Percentiles rank a stretch among this genome's conserved stretches.
Conservation (phyloP, 2,113 vertebrate genomes). For the Gallinago paraguaiae region DNA sequence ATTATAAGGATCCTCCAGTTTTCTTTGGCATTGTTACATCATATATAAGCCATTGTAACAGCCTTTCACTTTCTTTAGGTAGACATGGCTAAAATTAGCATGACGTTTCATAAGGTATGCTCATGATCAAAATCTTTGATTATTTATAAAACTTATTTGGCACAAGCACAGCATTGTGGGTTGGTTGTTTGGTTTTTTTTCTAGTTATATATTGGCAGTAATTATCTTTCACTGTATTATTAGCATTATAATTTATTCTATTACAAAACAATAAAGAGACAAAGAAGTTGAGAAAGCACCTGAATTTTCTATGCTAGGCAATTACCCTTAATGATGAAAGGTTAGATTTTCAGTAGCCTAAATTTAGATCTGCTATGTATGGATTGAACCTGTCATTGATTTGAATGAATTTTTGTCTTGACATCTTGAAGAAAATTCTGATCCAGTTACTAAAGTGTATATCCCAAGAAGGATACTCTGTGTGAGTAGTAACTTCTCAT, state of each 20-base stretch:
- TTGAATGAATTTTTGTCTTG: neutral
- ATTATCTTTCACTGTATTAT: neutral
- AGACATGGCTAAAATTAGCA: neutral
- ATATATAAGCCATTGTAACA: accelerated
- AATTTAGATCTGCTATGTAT: neutral
- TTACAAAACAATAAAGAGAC: neutral
- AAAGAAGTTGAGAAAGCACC: neutral
- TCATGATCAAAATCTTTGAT: neutral
- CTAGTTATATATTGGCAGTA: neutral
- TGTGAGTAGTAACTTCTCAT: neutral
- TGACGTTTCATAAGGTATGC: accelerated
- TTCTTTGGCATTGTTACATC: neutral
- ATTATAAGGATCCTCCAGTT: neutral
- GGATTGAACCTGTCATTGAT: neutral
- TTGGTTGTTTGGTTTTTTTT: neutral
- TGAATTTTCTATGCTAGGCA: neutral
- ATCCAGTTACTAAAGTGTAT: neutral
- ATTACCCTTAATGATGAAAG: neutral
- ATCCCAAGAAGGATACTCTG: neutral
- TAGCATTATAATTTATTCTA: neutral
- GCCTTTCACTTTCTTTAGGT: neutral
- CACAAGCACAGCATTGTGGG: neutral
- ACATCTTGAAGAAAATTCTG: neutral
- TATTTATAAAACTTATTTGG: neutral
- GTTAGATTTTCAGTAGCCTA: neutral